phyloP scores from a whole-genome alignment of 2,888 invertebrate genomes.

The Chrysodeixis includens region DNA sequence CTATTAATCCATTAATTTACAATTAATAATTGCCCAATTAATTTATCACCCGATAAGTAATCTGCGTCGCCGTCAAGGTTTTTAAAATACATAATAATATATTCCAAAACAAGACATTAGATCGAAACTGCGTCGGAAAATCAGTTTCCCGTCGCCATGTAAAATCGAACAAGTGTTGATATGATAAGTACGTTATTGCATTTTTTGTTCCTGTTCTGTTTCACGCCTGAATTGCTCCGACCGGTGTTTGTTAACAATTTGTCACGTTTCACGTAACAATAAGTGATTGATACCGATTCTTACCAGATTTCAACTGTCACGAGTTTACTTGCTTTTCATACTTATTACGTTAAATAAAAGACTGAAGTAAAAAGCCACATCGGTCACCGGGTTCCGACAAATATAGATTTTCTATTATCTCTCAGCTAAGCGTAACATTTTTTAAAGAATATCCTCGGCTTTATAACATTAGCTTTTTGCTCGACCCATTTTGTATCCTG shows the following conservation, averaged over 20 bases:
- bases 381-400: not conserved
- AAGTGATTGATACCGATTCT: slow-evolving; percentile 19
- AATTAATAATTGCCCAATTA: not conserved
- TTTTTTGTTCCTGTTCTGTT: slow-evolving; percentile 28
- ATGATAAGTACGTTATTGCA: slow-evolving; percentile 28
- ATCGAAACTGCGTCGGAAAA: slow-evolving; percentile 5
- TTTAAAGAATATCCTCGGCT: not conserved
- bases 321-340: slow-evolving; percentile 9
- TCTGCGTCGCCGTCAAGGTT: not conserved
- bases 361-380: slow-evolving; percentile 1
- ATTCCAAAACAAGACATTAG: not conserved
- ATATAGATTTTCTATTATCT: not conserved
- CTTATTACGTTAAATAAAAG: not conserved
- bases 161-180: slow-evolving; percentile 19
- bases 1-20: not conserved
- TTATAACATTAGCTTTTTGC: slow-evolving; percentile 4
- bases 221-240: slow-evolving; percentile 15
- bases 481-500: slow-evolving; percentile 19
- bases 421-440: not conserved
- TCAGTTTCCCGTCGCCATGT: slow-evolving; percentile 5
- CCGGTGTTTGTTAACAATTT: slow-evolving; percentile 14
- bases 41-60: not conserved
- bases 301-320: slow-evolving; percentile 17
- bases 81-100: no score
- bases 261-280: slow-evolving; percentile 19